Evolutionary conservation across 30 jellyfish, hydroid and myxozoan species (phyloP).

Genomic region (Sanderia malayensis): DNA sequence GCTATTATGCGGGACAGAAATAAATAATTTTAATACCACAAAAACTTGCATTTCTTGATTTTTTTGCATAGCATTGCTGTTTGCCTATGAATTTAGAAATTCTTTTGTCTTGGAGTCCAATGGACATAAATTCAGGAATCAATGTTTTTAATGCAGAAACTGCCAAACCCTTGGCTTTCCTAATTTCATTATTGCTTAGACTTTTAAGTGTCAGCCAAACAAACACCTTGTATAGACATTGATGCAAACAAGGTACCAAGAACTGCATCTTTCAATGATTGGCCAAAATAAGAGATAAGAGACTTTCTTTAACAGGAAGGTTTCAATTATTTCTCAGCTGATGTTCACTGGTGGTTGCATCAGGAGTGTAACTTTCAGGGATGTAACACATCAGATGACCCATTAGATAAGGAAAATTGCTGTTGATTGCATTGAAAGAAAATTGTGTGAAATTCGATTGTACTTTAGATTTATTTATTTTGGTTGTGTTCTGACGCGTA

Average conservation of each 20-base stretch:
- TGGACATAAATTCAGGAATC: background rate
- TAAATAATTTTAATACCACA: background rate
- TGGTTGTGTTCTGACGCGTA: background rate
- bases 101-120: background rate
- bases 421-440: background rate
- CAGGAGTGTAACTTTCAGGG: background rate
- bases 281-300: background rate
- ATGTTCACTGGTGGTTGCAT: background rate
- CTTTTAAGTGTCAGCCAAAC: background rate
- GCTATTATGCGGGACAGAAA: background rate
- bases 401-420: background rate
- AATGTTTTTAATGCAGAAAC: background rate
- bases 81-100: background rate
- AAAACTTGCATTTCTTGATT: background rate
- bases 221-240: background rate
- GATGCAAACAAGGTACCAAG: background rate
- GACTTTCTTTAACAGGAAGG: background rate
- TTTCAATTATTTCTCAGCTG: background rate
- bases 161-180: slow-evolving; percentile 1
- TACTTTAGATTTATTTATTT: background rate
- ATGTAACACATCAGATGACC: background rate
- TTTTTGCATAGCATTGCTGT: background rate
- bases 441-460: background rate
- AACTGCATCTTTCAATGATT: background rate
- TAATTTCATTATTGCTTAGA: background rate